These are phyloP conservation scores for Armadillidium nasatum DNA, from an alignment of 1,140 invertebrate genomes.

Conservation along the genomic window DNA sequence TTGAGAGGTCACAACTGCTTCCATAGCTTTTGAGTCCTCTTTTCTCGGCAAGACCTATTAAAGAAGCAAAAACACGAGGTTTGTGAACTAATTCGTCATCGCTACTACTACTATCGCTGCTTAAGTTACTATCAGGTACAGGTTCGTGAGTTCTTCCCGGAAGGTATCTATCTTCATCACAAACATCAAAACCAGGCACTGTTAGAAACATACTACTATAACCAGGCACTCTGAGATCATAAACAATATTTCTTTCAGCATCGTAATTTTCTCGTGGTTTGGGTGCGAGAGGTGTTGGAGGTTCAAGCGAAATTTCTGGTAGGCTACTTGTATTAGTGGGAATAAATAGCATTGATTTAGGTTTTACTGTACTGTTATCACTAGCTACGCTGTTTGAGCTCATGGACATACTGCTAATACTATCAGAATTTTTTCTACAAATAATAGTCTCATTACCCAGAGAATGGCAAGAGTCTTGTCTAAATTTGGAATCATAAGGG, in stretches of 20 bases:
- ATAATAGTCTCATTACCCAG: constrained; percentile 17
- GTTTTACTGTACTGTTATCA: constrained; percentile 30
- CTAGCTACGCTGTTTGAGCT: constrained; percentile 32
- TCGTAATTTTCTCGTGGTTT: constrained; percentile 35
- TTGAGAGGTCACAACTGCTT: constrained; percentile 41
- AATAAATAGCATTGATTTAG: constrained; percentile 31
- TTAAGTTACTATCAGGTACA: constrained; percentile 21
- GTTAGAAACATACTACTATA: constrained; percentile 41
- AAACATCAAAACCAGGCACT: constrained; percentile 39
- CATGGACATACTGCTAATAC: constrained; percentile 41
- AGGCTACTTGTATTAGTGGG: constrained; percentile 40
- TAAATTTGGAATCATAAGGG: constrained; percentile 12
- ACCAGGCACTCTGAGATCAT: constrained; percentile 38
- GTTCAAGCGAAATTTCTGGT: constrained; percentile 42
- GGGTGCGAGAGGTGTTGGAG: constrained; percentile 40
- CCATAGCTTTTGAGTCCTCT: constrained; percentile 36
- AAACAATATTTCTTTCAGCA: constrained; percentile 30
- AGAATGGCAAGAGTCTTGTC: constrained; percentile 13
- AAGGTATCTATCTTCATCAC: constrained; percentile 32
- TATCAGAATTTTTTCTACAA: constrained; percentile 34
- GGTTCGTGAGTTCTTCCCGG: constrained; percentile 34
- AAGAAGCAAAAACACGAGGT: constrained; percentile 32
- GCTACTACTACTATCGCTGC: constrained; percentile 26
- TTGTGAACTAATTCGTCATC: constrained; percentile 39
- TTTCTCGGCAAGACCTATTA: constrained; percentile 31